A percentile compares a stretch with the other conserved stretches of the same genome.
These are phyloP conservation scores for Ridgeia piscesae DNA, from an alignment of 1,140 invertebrate genomes.

Conservation along the genomic window DNA sequence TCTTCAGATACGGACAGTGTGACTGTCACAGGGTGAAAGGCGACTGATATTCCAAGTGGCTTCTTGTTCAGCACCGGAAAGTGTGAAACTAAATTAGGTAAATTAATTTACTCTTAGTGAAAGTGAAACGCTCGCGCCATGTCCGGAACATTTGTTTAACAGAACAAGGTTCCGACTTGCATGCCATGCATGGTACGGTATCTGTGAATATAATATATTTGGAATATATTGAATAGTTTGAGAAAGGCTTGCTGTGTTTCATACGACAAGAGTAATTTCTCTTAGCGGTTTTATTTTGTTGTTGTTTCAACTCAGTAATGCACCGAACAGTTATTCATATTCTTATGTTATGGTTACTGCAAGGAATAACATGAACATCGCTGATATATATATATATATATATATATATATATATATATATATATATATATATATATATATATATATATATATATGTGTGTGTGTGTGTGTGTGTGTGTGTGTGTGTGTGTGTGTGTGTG, in stretches of 20 bases:
- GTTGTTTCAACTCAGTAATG: background rate
- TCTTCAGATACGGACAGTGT: constrained; percentile 50
- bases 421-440: too few relatives aligned
- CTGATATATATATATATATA: background rate
- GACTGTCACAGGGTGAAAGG: constrained; percentile 43
- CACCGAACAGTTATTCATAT: background rate
- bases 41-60: constrained; percentile 22
- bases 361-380: background rate
- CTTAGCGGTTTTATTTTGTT: background rate
- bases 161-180: too few relatives aligned
- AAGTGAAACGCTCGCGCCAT: too few relatives aligned
- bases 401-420: too few relatives aligned
- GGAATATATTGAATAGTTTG: too few relatives aligned
- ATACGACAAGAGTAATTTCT: too few relatives aligned
- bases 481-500: too few relatives aligned
- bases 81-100: background rate
- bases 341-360: background rate
- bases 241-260: too few relatives aligned
- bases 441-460: background rate
- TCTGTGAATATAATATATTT: too few relatives aligned
- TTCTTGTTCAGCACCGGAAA: background rate
- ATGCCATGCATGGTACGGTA: too few relatives aligned
- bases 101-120: too few relatives aligned
- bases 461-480: background rate
- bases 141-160: too few relatives aligned